Base-by-base conservation (phyloP, 1,140 invertebrate species). In the Andrena cerasifolii region DNA sequence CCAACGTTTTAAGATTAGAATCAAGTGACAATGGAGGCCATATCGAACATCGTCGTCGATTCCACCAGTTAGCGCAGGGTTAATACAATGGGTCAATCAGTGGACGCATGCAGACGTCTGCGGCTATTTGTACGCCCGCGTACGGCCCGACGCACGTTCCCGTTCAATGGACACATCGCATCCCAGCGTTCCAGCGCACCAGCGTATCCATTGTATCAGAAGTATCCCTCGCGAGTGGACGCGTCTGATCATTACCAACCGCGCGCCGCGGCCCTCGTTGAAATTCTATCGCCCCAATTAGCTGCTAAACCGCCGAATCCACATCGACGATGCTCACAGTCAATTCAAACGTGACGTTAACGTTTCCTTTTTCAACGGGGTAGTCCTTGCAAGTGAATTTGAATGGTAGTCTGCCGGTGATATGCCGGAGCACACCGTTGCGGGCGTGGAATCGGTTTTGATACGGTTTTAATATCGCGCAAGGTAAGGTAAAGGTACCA, bases 1-100 rank as follows among this genome's bases (percentile, higher is more conserved):
- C 36, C 3, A 10, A 40, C 36, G 10, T 40, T 40, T 40, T 3
- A 40, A 40, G 36, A 40, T 3, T 40, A 40, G 4, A 40, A 40
- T 40, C 4, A 12, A 0, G 10, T 14, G 10, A 31, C 62, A 21
- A 65, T 80, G 65, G 51, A 79, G 58, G 54, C 28, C 63, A 43
- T 45, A 72, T 84, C 82, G 83, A 83, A 86, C 66, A 58, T 79
- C 63, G 28, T 59, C 65, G 54, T 26, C 76, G 86, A 86, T 86
- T 80, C 75, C 76, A 33, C 49, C 73, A 80, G 77, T 82, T 82
- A 74, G 72, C 62, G 53, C 47, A 63, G 76, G 67, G 51, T 82
- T 83, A 83, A 86, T 79, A 86, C 83, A 85, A 86, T 81, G 65
- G 85, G 61, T 83, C 86, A 85, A 85, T 87, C 83, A 71, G 68